Conservation (phyloP, 1,140 invertebrate genomes). For the Drosophila biarmipes region DNA sequence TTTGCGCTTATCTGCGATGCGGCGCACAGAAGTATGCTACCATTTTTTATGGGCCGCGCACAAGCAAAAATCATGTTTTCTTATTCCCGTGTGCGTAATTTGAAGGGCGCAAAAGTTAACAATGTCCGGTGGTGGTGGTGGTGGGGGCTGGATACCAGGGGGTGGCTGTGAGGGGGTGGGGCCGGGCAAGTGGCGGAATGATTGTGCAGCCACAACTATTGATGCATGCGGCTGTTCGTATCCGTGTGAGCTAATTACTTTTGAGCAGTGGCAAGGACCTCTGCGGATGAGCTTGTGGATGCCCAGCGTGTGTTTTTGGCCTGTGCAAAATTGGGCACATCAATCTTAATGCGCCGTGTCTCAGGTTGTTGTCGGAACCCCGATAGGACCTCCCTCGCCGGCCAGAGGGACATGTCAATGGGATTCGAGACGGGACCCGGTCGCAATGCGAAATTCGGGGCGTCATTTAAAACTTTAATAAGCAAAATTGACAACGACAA, state of each 20-base stretch:
- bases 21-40: constrained; percentile 75
- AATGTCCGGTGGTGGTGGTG: constrained; percentile 17
- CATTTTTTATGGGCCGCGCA: constrained; percentile 78
- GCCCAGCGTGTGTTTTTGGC: constrained; percentile 20
- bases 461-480: constrained; percentile 82
- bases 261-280: constrained; percentile 47
- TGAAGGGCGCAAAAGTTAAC: constrained; percentile 72
- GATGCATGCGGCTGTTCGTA: constrained; percentile 48
- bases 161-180: not conserved
- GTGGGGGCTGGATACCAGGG: not conserved
- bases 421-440: constrained; percentile 29
- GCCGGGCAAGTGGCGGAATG: constrained; percentile 13
- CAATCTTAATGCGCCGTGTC: constrained; percentile 76
- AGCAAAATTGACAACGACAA: constrained; percentile 76
- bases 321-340: constrained; percentile 67
- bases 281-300: constrained; percentile 26
- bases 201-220: constrained; percentile 60
- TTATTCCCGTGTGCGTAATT: constrained; percentile 82
- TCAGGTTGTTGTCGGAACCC: constrained; percentile 52
- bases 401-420: constrained; percentile 59
- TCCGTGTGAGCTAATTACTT: constrained; percentile 68
- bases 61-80: constrained; percentile 83
- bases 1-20: constrained; percentile 55
- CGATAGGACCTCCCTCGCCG: not conserved
- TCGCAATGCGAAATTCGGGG: constrained; percentile 76